Conservation (phyloP, 2,113 vertebrate genomes). For the Lathamus discolor region DNA sequence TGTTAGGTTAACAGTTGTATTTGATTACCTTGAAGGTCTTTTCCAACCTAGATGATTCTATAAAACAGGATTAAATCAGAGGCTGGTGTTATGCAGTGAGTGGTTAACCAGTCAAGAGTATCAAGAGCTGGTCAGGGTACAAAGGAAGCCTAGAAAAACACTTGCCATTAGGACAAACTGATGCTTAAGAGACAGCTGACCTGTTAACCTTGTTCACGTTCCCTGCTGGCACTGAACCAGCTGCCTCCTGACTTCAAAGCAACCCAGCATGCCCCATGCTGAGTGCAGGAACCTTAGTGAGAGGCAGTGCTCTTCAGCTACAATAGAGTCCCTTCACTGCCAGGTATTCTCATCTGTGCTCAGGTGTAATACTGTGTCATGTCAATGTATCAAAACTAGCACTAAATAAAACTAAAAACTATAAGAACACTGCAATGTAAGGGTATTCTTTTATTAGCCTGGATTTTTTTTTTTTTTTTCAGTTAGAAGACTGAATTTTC, state of each 20-base stretch:
- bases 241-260: background rate
- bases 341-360: background rate
- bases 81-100: background rate
- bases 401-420: background rate
- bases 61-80: background rate
- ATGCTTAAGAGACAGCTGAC: background rate
- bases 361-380: accelerated
- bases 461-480: background rate
- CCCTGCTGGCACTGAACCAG: background rate
- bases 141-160: background rate
- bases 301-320: too few relatives aligned
- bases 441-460: background rate
- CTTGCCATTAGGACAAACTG: background rate
- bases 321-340: accelerated
- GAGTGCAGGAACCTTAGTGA: background rate
- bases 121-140: background rate
- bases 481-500: background rate
- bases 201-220: background rate
- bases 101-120: background rate
- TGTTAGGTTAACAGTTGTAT: background rate
- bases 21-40: background rate
- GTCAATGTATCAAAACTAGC: background rate
- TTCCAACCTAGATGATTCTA: background rate
- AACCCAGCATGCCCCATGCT: accelerated
- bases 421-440: background rate